Percentiles rank a stretch among this genome's conserved stretches.
These are phyloP conservation scores for Rhinichthys osculus DNA, from an alignment of 2,797 vertebrate genomes.

Conservation along the genomic window DNA sequence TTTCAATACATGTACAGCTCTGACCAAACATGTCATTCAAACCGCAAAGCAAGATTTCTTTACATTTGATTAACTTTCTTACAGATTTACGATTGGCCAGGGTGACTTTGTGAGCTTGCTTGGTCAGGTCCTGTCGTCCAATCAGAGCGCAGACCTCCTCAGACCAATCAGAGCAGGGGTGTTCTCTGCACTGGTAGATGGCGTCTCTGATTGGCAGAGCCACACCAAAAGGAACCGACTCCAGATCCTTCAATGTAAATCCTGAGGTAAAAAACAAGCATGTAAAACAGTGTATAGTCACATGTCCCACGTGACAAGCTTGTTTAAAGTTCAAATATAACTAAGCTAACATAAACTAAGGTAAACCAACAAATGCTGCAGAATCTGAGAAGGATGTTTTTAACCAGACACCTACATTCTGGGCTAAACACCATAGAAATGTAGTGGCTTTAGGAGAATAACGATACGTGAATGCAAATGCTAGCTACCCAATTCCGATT, in stretches of 20 bases:
- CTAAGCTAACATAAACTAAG: neutral
- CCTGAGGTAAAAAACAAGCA: slow-evolving; percentile 71
- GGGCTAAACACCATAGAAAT: neutral
- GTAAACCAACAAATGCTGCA: neutral
- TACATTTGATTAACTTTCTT: slow-evolving; percentile 68
- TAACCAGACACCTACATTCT: neutral
- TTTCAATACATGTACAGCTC: neutral
- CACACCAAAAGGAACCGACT: slow-evolving; percentile 94
- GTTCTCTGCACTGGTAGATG: slow-evolving; percentile 92
- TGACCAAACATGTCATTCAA: neutral
- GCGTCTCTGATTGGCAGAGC: slow-evolving; percentile 95
- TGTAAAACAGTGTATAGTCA: neutral
- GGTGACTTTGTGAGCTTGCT: slow-evolving; percentile 92
- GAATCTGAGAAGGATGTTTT: neutral
- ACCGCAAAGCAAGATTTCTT: neutral
- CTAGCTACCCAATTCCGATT: neutral
- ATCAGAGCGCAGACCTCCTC: slow-evolving; percentile 94
- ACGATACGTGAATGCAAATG: neutral
- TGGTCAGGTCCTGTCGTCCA: slow-evolving; percentile 94
- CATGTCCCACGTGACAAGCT: neutral
- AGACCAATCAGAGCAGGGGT: slow-evolving; percentile 95
- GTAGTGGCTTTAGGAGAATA: neutral
- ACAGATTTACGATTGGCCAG: slow-evolving; percentile 90
- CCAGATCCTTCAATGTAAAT: slow-evolving; percentile 94
- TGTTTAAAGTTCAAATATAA: neutral